Percentiles rank a stretch among this genome's conserved stretches.
Conservation (phyloP, 2,888 invertebrate species). For the Ennomos erosarius region DNA sequence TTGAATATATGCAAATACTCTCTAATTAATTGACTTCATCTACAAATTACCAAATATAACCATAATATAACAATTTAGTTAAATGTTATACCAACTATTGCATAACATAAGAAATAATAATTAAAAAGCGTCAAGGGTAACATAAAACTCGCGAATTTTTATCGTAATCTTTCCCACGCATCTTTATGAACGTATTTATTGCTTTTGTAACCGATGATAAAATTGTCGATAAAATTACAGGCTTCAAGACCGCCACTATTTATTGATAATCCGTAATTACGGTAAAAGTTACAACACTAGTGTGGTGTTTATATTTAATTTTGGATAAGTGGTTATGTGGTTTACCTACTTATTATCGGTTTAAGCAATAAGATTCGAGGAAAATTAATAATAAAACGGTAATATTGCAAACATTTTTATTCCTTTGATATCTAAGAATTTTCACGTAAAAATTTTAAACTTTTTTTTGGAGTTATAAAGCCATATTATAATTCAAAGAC, state of each 20-base stretch:
- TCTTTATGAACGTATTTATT: conserved; percentile 36
- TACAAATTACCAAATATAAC: conserved; percentile 8
- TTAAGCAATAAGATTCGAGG: too few relatives aligned
- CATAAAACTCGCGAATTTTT: conserved; percentile 28
- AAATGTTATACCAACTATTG: conserved; percentile 11
- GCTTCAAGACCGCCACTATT: conserved; percentile 13
- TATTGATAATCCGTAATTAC: conserved; percentile 18
- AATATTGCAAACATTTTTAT: too few relatives aligned
- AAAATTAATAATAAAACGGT: too few relatives aligned
- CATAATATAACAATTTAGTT: conserved; percentile 19
- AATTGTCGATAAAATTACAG: conserved; percentile 41
- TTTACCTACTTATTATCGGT: conserved; percentile 1
- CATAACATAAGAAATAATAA: conserved; percentile 11
- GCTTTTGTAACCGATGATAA: conserved; percentile 45
- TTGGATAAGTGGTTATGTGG: conserved; percentile 8
- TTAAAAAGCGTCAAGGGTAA: conserved; percentile 45
- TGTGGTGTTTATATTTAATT: too few relatives aligned
- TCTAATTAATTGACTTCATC: conserved; percentile 2
- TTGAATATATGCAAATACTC: neutral
- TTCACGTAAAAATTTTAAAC: too few relatives aligned
- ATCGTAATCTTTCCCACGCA: conserved; percentile 21
- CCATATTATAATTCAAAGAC: too few relatives aligned
- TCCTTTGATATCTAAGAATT: too few relatives aligned
- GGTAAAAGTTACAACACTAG: conserved; percentile 19
- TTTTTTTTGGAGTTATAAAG: too few relatives aligned